These are phyloP conservation scores for Saguinus imperator DNA, from an alignment of 2,113 vertebrate genomes.

Conservation along the genomic window DNA sequence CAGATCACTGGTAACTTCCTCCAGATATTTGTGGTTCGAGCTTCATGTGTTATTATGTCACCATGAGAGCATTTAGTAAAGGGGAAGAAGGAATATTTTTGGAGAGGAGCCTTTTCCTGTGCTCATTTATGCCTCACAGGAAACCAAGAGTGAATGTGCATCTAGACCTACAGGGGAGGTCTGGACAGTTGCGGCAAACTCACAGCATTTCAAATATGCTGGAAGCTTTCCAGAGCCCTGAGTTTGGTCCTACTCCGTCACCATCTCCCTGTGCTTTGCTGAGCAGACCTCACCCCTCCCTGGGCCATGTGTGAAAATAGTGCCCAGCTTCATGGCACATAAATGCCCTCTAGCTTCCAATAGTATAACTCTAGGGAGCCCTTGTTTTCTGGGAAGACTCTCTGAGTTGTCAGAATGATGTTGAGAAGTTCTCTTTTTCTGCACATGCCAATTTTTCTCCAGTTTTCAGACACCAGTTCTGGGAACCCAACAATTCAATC, in stretches of 20 bases:
- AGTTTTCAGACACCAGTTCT: not conserved
- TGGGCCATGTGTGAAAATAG: not conserved
- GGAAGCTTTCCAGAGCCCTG: not conserved
- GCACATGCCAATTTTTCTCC: not conserved
- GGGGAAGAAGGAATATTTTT: not conserved
- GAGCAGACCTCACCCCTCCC: not conserved
- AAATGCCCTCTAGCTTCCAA: not conserved
- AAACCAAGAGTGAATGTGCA: not conserved
- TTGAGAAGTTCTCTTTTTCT: not conserved
- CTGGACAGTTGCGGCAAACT: not conserved
- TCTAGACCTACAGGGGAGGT: not conserved
- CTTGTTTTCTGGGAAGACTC: not conserved
- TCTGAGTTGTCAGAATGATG: not conserved
- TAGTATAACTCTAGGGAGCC: not conserved
- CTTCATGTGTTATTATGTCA: not conserved
- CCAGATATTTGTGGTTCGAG: not conserved
- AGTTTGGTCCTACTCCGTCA: not conserved
- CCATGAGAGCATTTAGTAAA: not conserved
- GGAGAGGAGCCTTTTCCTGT: not conserved
- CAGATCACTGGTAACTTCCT: not conserved
- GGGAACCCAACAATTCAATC: not conserved
- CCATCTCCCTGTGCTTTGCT: not conserved
- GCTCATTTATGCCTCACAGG: not conserved
- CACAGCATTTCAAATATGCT: not conserved
- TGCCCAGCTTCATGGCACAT: too few relatives aligned